Conservation (phyloP, 2,797 vertebrate species). For the Hipposideros larvatus region DNA sequence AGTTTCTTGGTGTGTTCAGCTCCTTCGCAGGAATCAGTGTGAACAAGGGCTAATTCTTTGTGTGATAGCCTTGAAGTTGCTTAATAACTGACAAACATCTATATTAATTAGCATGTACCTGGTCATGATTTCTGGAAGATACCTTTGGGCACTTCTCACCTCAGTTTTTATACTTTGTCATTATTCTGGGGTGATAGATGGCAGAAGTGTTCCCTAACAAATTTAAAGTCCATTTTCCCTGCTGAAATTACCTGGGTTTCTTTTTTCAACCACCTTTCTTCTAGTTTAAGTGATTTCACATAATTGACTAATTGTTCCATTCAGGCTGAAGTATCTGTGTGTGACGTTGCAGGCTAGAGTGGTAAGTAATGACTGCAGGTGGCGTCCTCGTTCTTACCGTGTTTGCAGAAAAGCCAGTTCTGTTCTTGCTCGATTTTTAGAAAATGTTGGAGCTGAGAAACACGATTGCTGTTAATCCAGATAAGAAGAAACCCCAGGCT, state of each 20-base stretch:
- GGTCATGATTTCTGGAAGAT: neutral
- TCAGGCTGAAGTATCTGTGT: neutral
- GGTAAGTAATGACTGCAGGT: slow-evolving; percentile 24
- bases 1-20: neutral
- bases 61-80: neutral
- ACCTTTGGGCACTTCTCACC: neutral
- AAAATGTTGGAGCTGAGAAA: slow-evolving; percentile 36
- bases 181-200: neutral
- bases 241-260: slow-evolving; percentile 41
- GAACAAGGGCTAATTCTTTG: neutral
- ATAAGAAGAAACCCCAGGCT: slow-evolving; percentile 4
- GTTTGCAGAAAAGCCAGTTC: neutral
- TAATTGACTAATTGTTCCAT: slow-evolving; percentile 52
- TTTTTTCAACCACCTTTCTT: slow-evolving; percentile 66
- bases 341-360: neutral
- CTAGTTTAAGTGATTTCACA: slow-evolving; percentile 18
- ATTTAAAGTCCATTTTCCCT: slow-evolving; percentile 3
- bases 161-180: neutral
- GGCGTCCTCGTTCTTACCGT: neutral
- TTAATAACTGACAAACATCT: neutral
- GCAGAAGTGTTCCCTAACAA: neutral
- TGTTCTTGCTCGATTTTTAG: slow-evolving; percentile 23
- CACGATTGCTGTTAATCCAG: neutral
- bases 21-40: neutral
- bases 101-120: neutral